phyloP scores from a whole-genome alignment of 2,797 vertebrate genomes.

The Takifugu rubripes region DNA sequence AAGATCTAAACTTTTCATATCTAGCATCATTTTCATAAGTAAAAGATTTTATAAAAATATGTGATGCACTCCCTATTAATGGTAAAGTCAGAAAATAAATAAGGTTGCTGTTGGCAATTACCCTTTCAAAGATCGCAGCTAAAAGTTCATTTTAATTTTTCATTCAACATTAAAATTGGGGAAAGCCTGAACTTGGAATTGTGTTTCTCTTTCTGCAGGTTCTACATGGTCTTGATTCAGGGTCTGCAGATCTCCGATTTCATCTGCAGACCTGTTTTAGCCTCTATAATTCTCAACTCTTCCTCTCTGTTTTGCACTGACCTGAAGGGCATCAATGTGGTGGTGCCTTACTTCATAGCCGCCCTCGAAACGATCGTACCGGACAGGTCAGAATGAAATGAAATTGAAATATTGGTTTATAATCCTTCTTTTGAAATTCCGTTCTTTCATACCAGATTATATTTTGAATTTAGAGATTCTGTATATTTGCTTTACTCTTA shows the following conservation, averaged over 20 bases:
- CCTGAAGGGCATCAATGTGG: constrained; percentile 93
- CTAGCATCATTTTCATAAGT: too few species aligned
- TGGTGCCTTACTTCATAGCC: constrained; percentile 96
- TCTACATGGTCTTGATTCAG: constrained; percentile 98
- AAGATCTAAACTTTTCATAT: too few species aligned
- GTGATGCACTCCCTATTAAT: too few species aligned
- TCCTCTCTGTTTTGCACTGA: constrained; percentile 95
- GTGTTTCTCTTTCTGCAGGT: constrained; percentile 70
- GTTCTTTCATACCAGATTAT: not conserved
- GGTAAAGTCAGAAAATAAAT: too few species aligned
- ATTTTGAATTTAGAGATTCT: not conserved
- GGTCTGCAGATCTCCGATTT: constrained; percentile 96
- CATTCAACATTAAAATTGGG: not conserved
- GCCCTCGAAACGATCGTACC: constrained; percentile 95
- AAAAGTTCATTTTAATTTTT: not conserved
- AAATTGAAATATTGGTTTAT: not conserved
- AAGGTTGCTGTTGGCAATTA: too few species aligned
- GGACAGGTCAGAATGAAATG: constrained; percentile 81
- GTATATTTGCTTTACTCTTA: constrained; percentile 20
- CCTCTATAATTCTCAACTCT: constrained; percentile 95
- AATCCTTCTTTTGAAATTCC: not conserved
- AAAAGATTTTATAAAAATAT: too few species aligned
- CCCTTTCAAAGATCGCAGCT: too few species aligned
- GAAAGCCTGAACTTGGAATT: too few species aligned
- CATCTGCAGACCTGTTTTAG: constrained; percentile 90